Evolutionary conservation across 2,888 invertebrate species (phyloP), one percentile per base, ranked within the genome.

Genomic region (Conus canariensis): DNA sequence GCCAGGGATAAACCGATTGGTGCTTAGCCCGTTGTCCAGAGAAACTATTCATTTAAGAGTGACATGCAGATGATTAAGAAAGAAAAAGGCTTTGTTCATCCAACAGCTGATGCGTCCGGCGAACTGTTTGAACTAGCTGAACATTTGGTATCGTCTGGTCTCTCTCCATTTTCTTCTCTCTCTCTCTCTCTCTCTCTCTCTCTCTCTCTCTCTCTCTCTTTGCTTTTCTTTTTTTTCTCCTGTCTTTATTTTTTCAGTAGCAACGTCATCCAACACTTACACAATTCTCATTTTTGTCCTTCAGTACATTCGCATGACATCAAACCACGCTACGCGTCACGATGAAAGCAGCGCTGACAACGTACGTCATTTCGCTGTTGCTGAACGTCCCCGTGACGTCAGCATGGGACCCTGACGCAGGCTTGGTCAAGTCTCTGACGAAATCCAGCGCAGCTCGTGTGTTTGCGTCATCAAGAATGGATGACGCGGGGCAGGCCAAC

Each of bases 341-440:
- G 56, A 82, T n/a, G 16, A 82, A 45, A 82, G n/a, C 19, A 82
- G 16, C 22, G 56, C 82, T 5, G 30, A 45, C 12, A 77, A 87
- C n/a, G 7, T 45, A 45, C 22, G 8, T 70, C 6, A 12, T 22
- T 56, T 59, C 16, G 45, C 22, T 70, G 59, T 19, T 22, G 58
- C 6, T 86, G 25, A 12, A 25, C 60, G 10, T 80, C 90, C 25
- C 16, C 2, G 10, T 85, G 74, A 74, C 86, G 30, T 80, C 90
- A 87, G 87, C 90, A 60, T 94, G 94, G 94, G 91, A 94, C 85
- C 92, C 94, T 9, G 93, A 94, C 85, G 94, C 94, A 56, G 94
- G 94, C 14, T 30, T 93, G 1, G 92, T 93, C 6, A 83, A 85
- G 80, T 94, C 94, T 30, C 92, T 91, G 89, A 94, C 94, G 7